Evolutionary conservation across 2,113 vertebrate genomes (phyloP).

Genomic region (Xyrauchen texanus): DNA sequence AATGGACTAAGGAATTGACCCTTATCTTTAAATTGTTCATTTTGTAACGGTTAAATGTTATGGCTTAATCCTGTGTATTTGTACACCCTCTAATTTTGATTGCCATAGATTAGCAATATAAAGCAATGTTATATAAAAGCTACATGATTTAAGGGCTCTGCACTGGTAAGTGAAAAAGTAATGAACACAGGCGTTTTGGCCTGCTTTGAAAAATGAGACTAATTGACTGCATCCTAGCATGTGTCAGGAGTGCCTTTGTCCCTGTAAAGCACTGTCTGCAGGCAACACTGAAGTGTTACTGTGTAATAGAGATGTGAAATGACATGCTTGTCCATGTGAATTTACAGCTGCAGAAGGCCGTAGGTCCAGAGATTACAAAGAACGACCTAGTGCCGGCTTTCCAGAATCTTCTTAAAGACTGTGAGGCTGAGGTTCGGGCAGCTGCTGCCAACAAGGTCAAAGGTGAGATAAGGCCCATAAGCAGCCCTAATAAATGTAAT

Average conservation of each 20-base stretch:
- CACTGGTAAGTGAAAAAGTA: too few species aligned
- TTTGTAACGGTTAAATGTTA: too few species aligned
- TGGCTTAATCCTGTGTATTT: too few species aligned
- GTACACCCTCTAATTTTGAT: too few species aligned
- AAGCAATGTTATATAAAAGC: too few species aligned
- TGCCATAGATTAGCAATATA: too few species aligned
- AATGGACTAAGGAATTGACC: too few species aligned
- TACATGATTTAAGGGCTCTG: too few species aligned
- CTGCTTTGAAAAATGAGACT: not conserved
- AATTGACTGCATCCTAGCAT: not conserved
- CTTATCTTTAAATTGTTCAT: too few species aligned
- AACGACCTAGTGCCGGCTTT: slow-evolving; percentile 88
- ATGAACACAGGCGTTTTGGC: too few species aligned
- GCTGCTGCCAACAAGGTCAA: slow-evolving; percentile 90
- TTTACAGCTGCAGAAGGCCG: slow-evolving; percentile 86
- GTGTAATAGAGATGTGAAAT: slow-evolving; percentile 13
- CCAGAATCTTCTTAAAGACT: slow-evolving; percentile 90
- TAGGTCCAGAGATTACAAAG: slow-evolving; percentile 87
- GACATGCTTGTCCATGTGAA: slow-evolving; percentile 20
- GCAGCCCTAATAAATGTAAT: not conserved
- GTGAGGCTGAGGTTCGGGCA: slow-evolving; percentile 91
- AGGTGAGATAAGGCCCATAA: slow-evolving; percentile 67
- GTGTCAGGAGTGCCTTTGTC: not conserved
- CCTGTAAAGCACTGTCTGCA: not conserved
- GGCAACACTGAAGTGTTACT: not conserved